These are phyloP conservation scores for Andrena bucephala DNA, from an alignment of 2,888 invertebrate genomes.

Conservation along the genomic window DNA sequence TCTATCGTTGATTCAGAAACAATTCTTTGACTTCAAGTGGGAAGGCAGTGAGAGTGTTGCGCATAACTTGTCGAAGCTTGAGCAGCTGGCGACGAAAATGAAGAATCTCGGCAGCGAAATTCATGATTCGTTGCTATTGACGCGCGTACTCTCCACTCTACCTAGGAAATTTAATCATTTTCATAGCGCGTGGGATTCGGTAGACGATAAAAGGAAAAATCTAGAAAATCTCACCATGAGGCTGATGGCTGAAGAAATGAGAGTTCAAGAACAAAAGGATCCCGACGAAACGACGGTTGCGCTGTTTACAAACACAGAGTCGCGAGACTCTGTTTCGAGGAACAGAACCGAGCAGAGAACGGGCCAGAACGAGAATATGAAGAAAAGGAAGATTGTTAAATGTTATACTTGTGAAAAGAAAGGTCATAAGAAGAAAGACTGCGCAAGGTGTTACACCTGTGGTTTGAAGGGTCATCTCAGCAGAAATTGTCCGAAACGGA, in stretches of 20 bases:
- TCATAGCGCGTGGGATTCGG: slow-evolving; percentile 19
- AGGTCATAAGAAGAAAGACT: slow-evolving; percentile 1
- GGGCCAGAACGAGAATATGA: not conserved
- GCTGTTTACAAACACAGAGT: not conserved
- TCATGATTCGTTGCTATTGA: slow-evolving; percentile 8
- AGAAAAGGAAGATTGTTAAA: not conserved
- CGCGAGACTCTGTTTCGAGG: too few species aligned
- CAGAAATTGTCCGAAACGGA: slow-evolving; percentile 15
- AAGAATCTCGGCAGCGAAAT: not conserved
- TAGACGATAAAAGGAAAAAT: not conserved
- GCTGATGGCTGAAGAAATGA: slow-evolving; percentile 9
- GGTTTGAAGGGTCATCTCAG: slow-evolving; percentile 6
- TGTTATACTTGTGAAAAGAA: slow-evolving; percentile 1
- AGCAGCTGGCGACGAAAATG: too few species aligned
- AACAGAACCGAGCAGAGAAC: not conserved
- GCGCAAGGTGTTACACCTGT: slow-evolving; percentile 2
- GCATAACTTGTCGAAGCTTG: too few species aligned
- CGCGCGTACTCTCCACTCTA: slow-evolving; percentile 4
- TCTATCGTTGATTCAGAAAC: too few species aligned
- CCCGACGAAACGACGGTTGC: slow-evolving; percentile 8
- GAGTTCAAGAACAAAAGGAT: not conserved
- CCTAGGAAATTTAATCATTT: slow-evolving; percentile 12
- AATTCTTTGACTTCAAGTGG: too few species aligned
- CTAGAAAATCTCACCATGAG: slow-evolving; percentile 13
- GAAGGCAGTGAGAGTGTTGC: too few species aligned